A percentile compares a stretch with the other conserved stretches of the same genome.
Evolutionary conservation across 2,797 vertebrate species (phyloP).

Genomic region (Gila robusta): DNA sequence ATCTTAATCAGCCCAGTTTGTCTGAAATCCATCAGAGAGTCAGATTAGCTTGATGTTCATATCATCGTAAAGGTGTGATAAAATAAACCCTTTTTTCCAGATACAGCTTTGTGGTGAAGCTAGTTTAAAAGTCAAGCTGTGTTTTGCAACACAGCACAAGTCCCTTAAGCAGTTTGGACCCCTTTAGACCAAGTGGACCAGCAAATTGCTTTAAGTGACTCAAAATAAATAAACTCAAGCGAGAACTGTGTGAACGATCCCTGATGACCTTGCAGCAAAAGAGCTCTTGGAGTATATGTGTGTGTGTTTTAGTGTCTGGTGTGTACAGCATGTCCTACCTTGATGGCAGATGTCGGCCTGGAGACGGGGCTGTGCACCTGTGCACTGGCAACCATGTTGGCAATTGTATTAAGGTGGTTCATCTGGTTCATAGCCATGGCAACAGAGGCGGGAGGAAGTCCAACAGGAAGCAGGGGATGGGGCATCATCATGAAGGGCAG

Average conservation of each 20-base stretch:
- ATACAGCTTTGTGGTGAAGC: neutral
- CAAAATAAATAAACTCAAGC: constrained; percentile 11
- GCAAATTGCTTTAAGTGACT: constrained; percentile 3
- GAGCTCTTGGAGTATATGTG: neutral
- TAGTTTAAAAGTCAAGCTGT: neutral
- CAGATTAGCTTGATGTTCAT: neutral
- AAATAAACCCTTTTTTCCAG: neutral
- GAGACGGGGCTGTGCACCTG: constrained; percentile 90
- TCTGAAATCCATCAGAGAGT: neutral
- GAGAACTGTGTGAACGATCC: constrained; percentile 6
- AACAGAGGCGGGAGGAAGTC: constrained; percentile 92
- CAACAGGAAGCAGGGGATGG: constrained; percentile 93
- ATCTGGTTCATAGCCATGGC: constrained; percentile 98
- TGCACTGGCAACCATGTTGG: constrained; percentile 93
- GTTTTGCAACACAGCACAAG: neutral
- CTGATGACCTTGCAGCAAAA: constrained; percentile 23
- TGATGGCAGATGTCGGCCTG: constrained; percentile 88
- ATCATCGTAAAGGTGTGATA: neutral
- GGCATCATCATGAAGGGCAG: constrained; percentile 98
- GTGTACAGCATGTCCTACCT: constrained; percentile 79
- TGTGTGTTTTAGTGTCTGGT: constrained; percentile 16
- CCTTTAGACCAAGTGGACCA: neutral
- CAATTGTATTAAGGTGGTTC: constrained; percentile 96
- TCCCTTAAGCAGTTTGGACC: neutral
- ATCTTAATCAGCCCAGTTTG: neutral